Evolutionary conservation across 2,797 vertebrate species (phyloP).

Genomic region (Pogonophryne albipinna): DNA sequence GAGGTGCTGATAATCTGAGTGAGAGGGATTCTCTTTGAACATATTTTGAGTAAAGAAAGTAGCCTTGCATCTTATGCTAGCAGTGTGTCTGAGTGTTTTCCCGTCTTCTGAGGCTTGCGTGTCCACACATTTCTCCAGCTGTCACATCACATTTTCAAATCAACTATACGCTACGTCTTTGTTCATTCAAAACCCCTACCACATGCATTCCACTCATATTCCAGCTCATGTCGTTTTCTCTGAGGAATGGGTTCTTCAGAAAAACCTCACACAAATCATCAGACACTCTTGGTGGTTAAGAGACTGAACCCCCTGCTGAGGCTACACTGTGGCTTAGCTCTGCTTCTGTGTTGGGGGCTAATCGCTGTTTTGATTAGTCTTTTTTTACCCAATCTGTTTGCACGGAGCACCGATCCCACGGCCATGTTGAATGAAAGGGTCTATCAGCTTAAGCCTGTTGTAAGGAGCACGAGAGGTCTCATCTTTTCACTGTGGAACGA

Average conservation of each 20-base stretch:
- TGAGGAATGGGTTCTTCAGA: slow-evolving; percentile 42
- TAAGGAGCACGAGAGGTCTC: slow-evolving; percentile 79
- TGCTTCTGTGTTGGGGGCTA: slow-evolving; percentile 77
- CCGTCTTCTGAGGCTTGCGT: slow-evolving; percentile 5
- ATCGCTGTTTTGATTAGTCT: slow-evolving; percentile 84
- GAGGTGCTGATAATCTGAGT: slow-evolving; percentile 39
- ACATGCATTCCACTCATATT: slow-evolving; percentile 47
- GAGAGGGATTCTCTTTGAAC: slow-evolving; percentile 28
- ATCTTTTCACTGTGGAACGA: slow-evolving; percentile 75
- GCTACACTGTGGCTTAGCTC: slow-evolving; percentile 69
- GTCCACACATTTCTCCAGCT: slow-evolving; percentile 14
- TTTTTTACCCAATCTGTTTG: slow-evolving; percentile 79
- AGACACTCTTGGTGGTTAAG: slow-evolving; percentile 42
- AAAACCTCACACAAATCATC: slow-evolving; percentile 45
- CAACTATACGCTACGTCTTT: slow-evolving; percentile 39
- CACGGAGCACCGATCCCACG: slow-evolving; percentile 63
- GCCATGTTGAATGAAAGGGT: slow-evolving; percentile 81
- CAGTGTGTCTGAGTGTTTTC: slow-evolving; percentile 6
- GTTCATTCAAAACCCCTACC: slow-evolving; percentile 48
- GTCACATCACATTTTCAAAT: slow-evolving; percentile 59
- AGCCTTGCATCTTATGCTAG: slow-evolving; percentile 14
- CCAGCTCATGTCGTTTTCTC: slow-evolving; percentile 34
- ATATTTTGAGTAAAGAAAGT: slow-evolving; percentile 4
- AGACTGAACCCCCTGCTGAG: slow-evolving; percentile 75
- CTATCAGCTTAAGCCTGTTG: slow-evolving; percentile 87